phyloP scores from a whole-genome alignment of 2,797 vertebrate species.

The Chrysolophus pictus region DNA sequence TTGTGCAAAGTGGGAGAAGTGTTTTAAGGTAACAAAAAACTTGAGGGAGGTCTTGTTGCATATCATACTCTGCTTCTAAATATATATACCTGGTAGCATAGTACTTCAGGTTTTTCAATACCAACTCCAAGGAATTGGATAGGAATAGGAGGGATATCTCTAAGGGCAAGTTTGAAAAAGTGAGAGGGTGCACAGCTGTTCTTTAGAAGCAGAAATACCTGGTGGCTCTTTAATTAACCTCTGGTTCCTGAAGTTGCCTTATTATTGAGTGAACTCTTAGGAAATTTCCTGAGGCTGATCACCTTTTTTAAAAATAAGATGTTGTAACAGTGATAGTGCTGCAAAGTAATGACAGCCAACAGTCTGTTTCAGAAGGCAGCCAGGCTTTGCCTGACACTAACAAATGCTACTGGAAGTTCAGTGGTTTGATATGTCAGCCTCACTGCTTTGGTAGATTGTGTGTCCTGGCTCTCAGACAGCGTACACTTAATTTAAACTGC shows the following conservation, averaged over 20 bases:
- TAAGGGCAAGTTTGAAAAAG: background rate
- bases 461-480: background rate
- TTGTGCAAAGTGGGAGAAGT: background rate
- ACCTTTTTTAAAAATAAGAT: background rate
- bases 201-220: background rate
- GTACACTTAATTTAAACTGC: background rate
- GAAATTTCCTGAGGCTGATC: background rate
- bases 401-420: background rate
- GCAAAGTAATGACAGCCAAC: background rate
- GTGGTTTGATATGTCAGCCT: background rate
- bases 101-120: background rate
- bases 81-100: background rate
- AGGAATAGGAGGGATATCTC: background rate
- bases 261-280: background rate
- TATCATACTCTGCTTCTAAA: background rate
- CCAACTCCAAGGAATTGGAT: background rate
- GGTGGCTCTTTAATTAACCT: background rate
- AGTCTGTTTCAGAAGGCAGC: background rate
- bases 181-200: background rate
- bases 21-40: background rate
- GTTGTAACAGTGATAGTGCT: no score
- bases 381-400: background rate
- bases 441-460: background rate
- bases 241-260: background rate
- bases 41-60: background rate